phyloP scores from a whole-genome alignment of 2,888 invertebrate species.

The Protula sp. region DNA sequence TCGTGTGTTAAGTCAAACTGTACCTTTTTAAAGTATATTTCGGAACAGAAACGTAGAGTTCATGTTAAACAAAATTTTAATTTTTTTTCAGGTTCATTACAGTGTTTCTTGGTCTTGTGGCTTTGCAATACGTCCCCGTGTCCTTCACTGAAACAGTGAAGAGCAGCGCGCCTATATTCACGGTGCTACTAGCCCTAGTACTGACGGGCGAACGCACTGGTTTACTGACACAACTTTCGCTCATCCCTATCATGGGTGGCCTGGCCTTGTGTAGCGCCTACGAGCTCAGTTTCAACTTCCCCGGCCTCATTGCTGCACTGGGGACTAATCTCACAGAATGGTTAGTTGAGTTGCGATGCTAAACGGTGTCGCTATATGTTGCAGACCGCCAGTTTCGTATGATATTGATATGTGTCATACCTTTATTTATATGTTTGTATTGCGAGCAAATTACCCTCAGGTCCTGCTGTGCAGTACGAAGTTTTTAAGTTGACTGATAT shows the following conservation, averaged over 20 bases:
- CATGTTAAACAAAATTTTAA: too few species aligned
- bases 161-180: conserved; percentile 74
- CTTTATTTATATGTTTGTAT: too few species aligned
- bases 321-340: conserved; percentile 74
- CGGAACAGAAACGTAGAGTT: too few species aligned
- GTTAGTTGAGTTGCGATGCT: too few species aligned
- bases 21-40: too few species aligned
- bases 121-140: conserved; percentile 72
- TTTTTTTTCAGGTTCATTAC: conserved; percentile 62
- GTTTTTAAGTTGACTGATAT: too few species aligned
- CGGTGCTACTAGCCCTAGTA: conserved; percentile 66
- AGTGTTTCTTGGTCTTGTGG: conserved; percentile 68
- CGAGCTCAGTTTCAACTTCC: conserved; percentile 69
- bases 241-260: conserved; percentile 73
- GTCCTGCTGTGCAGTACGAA: too few species aligned
- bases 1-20: too few species aligned
- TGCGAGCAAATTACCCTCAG: too few species aligned
- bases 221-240: conserved; percentile 56
- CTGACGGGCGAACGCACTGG: conserved; percentile 51
- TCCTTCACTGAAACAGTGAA: conserved; percentile 78
- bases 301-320: conserved; percentile 70
- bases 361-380: too few species aligned
- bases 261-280: conserved; percentile 71
- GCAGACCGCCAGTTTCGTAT: too few species aligned
- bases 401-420: too few species aligned